Conservation (phyloP, 2,113 vertebrate genomes). For the Porphyrio hochstetteri region DNA sequence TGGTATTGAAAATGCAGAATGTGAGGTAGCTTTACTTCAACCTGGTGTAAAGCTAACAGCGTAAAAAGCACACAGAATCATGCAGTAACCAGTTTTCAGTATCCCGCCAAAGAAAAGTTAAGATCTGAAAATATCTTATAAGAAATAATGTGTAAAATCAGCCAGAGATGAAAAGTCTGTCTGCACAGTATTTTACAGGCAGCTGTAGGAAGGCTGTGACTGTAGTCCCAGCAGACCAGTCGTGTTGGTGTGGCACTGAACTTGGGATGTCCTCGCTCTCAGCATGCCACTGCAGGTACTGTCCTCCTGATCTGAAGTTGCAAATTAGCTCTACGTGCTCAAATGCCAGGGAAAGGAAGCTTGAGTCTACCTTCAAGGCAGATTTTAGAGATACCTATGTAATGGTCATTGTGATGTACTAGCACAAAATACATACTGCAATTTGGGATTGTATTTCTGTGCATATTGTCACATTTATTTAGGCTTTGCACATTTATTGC, state of each 20-base stretch:
- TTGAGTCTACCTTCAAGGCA: not conserved
- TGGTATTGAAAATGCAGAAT: not conserved
- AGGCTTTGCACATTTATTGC: too few species aligned
- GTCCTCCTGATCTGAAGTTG: not conserved
- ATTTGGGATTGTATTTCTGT: not conserved
- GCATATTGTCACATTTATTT: not conserved
- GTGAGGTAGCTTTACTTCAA: not conserved
- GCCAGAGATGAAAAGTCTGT: not conserved
- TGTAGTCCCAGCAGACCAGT: not conserved
- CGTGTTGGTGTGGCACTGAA: rapidly evolving
- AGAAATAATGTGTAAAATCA: not conserved
- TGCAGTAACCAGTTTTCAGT: not conserved
- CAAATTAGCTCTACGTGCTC: rapidly evolving
- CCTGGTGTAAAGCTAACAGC: not conserved
- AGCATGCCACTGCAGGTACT: not conserved
- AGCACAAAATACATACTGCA: not conserved
- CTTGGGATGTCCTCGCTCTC: not conserved
- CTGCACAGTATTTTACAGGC: not conserved
- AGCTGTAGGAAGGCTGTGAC: not conserved
- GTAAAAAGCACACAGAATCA: not conserved
- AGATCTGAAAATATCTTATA: not conserved
- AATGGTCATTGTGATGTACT: not conserved
- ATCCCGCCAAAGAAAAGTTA: not conserved
- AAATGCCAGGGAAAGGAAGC: not conserved
- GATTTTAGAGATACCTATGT: not conserved